Base-by-base conservation (phyloP, 2,888 invertebrate genomes). In the Meghimatium bilineatum region DNA sequence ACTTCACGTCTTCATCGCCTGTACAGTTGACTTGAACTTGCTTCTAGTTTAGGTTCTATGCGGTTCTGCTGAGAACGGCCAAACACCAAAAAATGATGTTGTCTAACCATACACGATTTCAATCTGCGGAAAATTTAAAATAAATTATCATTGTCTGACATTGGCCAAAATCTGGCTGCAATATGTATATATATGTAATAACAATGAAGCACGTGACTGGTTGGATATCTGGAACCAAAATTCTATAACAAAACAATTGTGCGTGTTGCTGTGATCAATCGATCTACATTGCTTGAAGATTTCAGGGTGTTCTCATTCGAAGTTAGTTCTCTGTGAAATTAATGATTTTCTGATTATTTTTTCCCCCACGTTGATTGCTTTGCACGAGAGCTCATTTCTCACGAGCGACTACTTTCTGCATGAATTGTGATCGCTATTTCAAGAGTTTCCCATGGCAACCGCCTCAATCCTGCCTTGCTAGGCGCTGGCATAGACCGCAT, bases 291-390 rank as follows among this genome's bases (percentile, higher is more conserved):
- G 44, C 49, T 44, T 79, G 67, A 29, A 38, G 52, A 49, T 79
- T 5, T 38, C 36, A 17, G 34, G 1, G 69, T 67, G 52, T 49
- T 32, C 69, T 67, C 26, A 69, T 67, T 79, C 63, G 38, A 63
- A n/a, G 78, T 12, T 8, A 44, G 44, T 66, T 78, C 38, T 66
- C 80, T 32, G 71, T 71, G 23, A 71, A 79, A 71, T 80, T 80
- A 80, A 80, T 71, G 71, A 80, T 66, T 52, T 80, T 80, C 80
- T 71, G 36, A 80, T 71, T 71, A 8, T 44, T 69, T 56, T 69
- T 71, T 52, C 32, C 56, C n/a, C n/a, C n/a, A n/a, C n/a, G n/a
- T 52, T 80, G 78, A 67, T 78, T n/a, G 78, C 63, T 26, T 63
- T 23, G 77, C 63, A 56, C 63, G 77, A 36, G 34, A 63, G 77